phyloP scores from a whole-genome alignment of 2,888 invertebrate genomes.

The Neria commutata region DNA sequence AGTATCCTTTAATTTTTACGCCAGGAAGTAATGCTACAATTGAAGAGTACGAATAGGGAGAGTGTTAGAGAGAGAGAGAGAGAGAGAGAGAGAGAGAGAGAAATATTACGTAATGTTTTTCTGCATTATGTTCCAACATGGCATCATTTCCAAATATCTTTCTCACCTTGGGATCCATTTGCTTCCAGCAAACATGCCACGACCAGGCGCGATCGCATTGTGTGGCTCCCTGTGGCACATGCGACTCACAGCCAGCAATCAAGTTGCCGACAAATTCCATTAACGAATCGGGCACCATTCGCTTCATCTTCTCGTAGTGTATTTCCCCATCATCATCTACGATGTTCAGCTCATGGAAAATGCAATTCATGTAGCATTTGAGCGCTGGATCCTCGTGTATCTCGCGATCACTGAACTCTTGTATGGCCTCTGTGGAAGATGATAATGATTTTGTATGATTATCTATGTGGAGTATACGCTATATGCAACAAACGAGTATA shows the following conservation, averaged over 20 bases:
- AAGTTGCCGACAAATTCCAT: conserved; percentile 41
- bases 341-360: conserved; percentile 45
- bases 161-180: conserved; percentile 47
- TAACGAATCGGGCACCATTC: conserved; percentile 38
- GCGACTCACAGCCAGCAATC: conserved; percentile 43
- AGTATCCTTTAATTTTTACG: conserved; percentile 16
- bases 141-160: neutral
- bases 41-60: neutral
- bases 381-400: conserved; percentile 46
- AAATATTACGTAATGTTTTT: neutral
- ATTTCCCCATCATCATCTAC: conserved; percentile 48
- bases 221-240: conserved; percentile 42
- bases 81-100: neutral
- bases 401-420: conserved; percentile 49
- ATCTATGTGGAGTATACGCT: too few relatives aligned
- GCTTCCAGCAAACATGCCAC: conserved; percentile 49
- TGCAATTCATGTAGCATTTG: conserved; percentile 53
- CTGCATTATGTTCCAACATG: neutral
- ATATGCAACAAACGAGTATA: too few relatives aligned
- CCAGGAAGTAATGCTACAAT: conserved; percentile 38
- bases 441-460: neutral
- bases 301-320: conserved; percentile 44
- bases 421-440: conserved; percentile 40
- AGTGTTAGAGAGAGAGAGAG: too few relatives aligned
- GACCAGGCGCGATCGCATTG: conserved; percentile 50